phyloP scores from a whole-genome alignment of 2,113 vertebrate genomes.

The Mirza zaza region DNA sequence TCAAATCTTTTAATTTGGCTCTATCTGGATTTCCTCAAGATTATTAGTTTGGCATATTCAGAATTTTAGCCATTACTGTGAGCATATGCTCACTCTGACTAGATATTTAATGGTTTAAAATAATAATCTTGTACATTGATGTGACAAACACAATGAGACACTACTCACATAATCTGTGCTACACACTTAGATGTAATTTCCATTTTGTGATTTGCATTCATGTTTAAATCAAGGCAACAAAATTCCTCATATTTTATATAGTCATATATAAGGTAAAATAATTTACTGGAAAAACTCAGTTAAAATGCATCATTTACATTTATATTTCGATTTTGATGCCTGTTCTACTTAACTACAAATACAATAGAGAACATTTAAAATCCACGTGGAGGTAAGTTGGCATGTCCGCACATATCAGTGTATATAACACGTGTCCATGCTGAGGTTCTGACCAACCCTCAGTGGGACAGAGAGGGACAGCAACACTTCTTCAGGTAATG shows the following conservation, averaged over 20 bases:
- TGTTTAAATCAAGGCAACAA: not conserved
- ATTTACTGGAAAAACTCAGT: constrained; percentile 26
- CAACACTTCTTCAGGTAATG: not conserved
- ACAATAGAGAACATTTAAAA: not conserved
- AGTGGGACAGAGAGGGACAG: not conserved
- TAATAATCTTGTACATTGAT: not conserved
- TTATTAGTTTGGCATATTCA: not conserved
- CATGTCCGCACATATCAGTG: not conserved
- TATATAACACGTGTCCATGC: not conserved
- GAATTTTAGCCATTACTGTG: not conserved
- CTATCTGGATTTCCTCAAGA: not conserved
- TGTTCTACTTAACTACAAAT: not conserved
- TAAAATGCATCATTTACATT: constrained; percentile 3
- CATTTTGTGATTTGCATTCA: not conserved
- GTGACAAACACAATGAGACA: not conserved
- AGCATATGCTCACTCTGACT: not conserved
- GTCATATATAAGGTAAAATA: constrained; percentile 24
- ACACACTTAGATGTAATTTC: not conserved
- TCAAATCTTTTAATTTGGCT: not conserved
- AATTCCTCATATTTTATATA: not conserved
- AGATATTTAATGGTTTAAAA: not conserved
- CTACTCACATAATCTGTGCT: not conserved
- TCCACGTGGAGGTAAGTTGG: fast-evolving
- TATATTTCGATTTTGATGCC: not conserved
- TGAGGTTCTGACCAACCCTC: not conserved